Conservation (phyloP, 2,113 vertebrate genomes). For the Symphodus melops region DNA sequence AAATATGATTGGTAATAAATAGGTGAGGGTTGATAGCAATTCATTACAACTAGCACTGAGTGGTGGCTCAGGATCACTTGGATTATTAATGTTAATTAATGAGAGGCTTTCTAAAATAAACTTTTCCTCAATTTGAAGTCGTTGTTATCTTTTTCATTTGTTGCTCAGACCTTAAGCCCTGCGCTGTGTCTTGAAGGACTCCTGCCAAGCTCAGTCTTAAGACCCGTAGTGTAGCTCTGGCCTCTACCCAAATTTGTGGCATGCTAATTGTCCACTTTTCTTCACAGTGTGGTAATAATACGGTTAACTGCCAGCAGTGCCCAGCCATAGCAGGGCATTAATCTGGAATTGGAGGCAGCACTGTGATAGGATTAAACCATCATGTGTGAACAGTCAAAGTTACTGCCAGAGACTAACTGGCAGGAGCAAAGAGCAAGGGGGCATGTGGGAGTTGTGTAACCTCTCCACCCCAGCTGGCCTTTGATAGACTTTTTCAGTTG, state of each 20-base stretch:
- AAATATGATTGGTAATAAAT: too few species aligned
- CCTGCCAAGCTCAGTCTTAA: slow-evolving; percentile 12
- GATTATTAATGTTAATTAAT: background rate
- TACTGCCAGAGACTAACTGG: slow-evolving; percentile 11
- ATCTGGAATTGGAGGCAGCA: slow-evolving; percentile 8
- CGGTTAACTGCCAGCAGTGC: background rate
- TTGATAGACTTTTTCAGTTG: slow-evolving; percentile 6
- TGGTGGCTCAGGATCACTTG: background rate
- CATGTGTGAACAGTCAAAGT: slow-evolving; percentile 30
- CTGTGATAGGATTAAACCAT: slow-evolving; percentile 31
- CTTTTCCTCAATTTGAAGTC: background rate
- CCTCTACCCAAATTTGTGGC: background rate
- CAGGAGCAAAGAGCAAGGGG: background rate
- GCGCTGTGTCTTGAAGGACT: background rate
- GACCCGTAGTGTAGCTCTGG: slow-evolving; percentile 3
- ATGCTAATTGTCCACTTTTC: slow-evolving; percentile 19
- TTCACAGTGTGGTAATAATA: slow-evolving; percentile 1
- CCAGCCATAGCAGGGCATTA: slow-evolving; percentile 22
- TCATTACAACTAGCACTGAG: background rate
- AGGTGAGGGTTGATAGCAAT: background rate
- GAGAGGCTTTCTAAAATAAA: background rate
- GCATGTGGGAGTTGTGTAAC: slow-evolving; percentile 28
- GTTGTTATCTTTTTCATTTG: background rate
- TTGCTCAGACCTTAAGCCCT: background rate
- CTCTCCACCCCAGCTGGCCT: slow-evolving; percentile 4